Conservation (phyloP, 2,113 vertebrate species). For the Nettapus auritus region DNA sequence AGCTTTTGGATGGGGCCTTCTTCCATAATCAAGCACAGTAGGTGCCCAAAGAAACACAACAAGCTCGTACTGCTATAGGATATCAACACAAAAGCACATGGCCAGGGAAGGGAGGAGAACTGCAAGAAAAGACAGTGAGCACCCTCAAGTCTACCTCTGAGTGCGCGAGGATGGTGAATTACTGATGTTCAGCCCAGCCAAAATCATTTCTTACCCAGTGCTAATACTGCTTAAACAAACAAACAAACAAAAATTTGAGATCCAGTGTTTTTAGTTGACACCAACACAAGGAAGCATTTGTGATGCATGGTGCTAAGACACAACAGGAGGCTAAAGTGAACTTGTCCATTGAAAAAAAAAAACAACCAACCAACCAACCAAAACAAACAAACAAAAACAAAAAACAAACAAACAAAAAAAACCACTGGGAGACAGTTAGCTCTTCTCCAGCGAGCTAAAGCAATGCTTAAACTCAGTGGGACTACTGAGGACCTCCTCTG, state of each 20-base stretch:
- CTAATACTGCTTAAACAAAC: neutral
- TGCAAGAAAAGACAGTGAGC: neutral
- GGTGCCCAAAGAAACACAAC: neutral
- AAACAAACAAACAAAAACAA: neutral
- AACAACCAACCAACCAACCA: no score
- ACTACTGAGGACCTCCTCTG: neutral
- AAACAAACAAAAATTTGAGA: neutral
- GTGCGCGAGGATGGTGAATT: neutral
- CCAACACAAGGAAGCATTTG: neutral
- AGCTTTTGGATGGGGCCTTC: neutral
- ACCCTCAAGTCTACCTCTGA: neutral
- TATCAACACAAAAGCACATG: neutral
- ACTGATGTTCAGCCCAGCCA: neutral
- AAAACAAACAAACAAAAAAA: rapidly evolving
- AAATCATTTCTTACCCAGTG: neutral
- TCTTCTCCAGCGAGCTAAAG: neutral
- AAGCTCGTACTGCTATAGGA: neutral
- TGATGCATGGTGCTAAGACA: rapidly evolving
- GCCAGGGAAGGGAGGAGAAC: neutral
- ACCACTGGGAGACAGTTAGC: rapidly evolving
- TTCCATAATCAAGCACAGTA: neutral
- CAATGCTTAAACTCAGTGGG: neutral
- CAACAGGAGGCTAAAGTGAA: rapidly evolving
- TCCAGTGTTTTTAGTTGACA: neutral
- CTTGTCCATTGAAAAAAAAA: neutral